Base-by-base conservation (phyloP, 2,888 invertebrate genomes). In the Protodeltote pygarga region DNA sequence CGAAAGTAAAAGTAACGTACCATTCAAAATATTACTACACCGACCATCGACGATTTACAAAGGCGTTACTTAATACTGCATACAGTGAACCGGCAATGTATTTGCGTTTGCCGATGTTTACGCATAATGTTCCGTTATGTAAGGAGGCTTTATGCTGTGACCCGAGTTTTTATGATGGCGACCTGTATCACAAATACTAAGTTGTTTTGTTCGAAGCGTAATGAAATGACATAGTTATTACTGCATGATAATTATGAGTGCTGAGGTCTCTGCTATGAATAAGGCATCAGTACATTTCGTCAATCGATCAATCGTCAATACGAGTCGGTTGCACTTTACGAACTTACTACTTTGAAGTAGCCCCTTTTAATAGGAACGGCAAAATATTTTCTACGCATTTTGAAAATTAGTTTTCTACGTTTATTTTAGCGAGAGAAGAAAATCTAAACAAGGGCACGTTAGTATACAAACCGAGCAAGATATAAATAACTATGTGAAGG, bases 1-100 rank as follows among this genome's bases (percentile, higher is more conserved):
- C 39, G 45, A 65, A 67, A 68, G 69, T 68, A 53, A 54, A 65
- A 65, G 51, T 41, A 20, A 23, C 14, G 21, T 3, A 5, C 5
- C 35, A 44, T 42, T 45, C 13, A 45, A 39, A 46, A 33, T 39
- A 9, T 33, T 8, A 34, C 33, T 16, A 5, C 35, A 14, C 5
- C 15, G 42, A 52, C 50, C 58, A 57, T 61, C 51, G 31, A 33
- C 10, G 29, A 10, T 5, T 58, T 1, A 27, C 46, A 33, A 44
- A 28, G 17, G 11, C 1, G n/a, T 66, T 46, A 32, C 24, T 8
- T 38, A 44, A 51, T 25, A 19, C 11, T 40, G 33, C 5, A 9
- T 2, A 23, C 13, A 19, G 23, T 27, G 27, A 37, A 13, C 3
- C 35, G 9, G 32, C 44, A 55, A 60, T 60, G 65, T 47, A 67